phyloP scores from a whole-genome alignment of 2,888 invertebrate species.

The Steinernema hermaphroditum region DNA sequence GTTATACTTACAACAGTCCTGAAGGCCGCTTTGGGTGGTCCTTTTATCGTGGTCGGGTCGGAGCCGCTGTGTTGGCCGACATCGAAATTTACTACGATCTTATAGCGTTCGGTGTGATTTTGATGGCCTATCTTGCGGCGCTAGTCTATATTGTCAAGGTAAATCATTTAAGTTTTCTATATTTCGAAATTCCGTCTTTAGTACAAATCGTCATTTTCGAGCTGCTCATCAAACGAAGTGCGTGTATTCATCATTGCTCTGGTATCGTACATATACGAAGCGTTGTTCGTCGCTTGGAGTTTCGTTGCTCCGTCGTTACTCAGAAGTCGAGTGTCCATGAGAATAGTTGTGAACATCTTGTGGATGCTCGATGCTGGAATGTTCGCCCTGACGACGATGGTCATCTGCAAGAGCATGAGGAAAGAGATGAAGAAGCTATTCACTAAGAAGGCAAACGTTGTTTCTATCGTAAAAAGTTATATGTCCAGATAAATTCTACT shows the following conservation, averaged over 20 bases:
- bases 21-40: neutral
- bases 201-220: neutral
- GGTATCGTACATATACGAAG: neutral
- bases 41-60: neutral
- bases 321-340: neutral
- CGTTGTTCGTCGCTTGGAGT: neutral
- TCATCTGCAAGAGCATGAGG: neutral
- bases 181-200: neutral
- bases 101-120: neutral
- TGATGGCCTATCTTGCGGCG: neutral
- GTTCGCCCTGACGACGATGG: neutral
- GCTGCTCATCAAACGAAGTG: neutral
- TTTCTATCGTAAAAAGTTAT: neutral
- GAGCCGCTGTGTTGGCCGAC: neutral
- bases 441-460: neutral
- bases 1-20: neutral
- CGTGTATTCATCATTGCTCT: neutral
- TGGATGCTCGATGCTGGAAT: conserved; percentile 15
- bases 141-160: neutral
- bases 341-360: neutral
- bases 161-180: neutral
- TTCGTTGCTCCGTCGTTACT: neutral
- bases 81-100: neutral
- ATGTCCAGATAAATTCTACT: too few relatives aligned
- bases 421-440: neutral